Base-by-base conservation (phyloP, 1,140 invertebrate species). In the Danaus plexippus region DNA sequence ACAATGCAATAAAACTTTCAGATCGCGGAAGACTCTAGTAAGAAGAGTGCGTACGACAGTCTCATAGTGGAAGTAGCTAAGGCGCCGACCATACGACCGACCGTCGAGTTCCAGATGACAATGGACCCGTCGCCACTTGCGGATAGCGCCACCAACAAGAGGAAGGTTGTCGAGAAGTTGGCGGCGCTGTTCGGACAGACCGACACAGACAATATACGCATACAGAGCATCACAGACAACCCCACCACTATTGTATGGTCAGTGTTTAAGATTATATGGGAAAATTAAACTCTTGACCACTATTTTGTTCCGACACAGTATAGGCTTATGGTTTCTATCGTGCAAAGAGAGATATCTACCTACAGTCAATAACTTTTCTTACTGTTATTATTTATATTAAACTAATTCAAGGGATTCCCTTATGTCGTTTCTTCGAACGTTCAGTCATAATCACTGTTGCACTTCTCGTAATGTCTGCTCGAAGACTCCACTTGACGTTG, bases 91-190 rank as follows among this genome's bases (percentile, higher is more conserved):
- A 87, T 89, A 79, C 66, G 88, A 73, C 69, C 78, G 68, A 89
- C 69, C 78, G 92, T 79, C 88, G 90, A 76, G 69, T 95, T 96
- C 71, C 92, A 91, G 49, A 93, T 97, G 88, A 94, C 91, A 1
- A 75, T 98, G 62, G 92, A 93, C 13, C 89, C 92, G 0, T 94
- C 92, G 73, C 89, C 94, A 2, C 95, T 98, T 56, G 90, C 90
- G 5, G 87, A 90, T 50, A 93, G 91, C 55, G 90, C 95, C 0
- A 69, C 80, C 10, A 85, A 91, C 73, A 92, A 94, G 73, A 89
- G 92, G 4, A 92, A 93, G 69, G 93, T 97, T 65, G 89, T 96
- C 3, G 93, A 95, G 73, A 94, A 93, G 59, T 75, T 97, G 47
- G 89, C 91, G 0, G 88, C 90, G 22, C 71, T 96, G 1, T 96